Evolutionary conservation across 2,113 vertebrate species (phyloP), one percentile per base, ranked within the genome.

Genomic region (Chaetorhynchus papuensis): DNA sequence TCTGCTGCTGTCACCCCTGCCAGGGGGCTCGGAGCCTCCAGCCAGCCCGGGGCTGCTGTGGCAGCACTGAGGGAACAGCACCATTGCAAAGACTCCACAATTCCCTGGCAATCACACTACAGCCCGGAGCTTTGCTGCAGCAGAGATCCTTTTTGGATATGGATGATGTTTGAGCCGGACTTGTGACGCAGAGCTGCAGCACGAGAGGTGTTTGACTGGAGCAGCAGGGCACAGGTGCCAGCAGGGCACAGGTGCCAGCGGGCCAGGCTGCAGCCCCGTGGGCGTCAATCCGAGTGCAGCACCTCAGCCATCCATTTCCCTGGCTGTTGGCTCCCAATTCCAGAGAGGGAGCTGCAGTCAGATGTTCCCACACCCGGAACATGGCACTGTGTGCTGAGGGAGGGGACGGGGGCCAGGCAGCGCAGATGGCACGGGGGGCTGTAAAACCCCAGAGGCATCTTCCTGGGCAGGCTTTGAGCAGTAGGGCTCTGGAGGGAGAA

Each of bases 251-350:
- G 45, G 63, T 22, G 41, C 11, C 23, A 7, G 64, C 5, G 8
- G 66, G 44, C 7, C 3, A 3, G 41, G 30, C 64, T 78, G 61
- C 15, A 37, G 83, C 52, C 30, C 27, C 12, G 17, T 10, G 2
- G 7, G 33, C 26, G 64, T 23, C 42, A 30, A 2, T 31, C 44
- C 21, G 9, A 35, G 37, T 4, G 24, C 60, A 49, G 56, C 59
- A 24, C 37, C 75, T 31, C 42, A 21, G 52, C 35, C 35, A 15
- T 20, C 24, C 1, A 0, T 42, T 49, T 61, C 28, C 31, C 61
- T 60, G 80, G 31, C 80, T 70, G 39, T 3, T 2, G 13, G 74
- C n/a, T 37, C 41, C 64, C 30, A 2, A 0, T 4, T 30, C 1
- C 17, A 27, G 45, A 14, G 31, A 16, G 23, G 4, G 53, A 65